A percentile compares a stretch with the other conserved stretches of the same genome.
phyloP scores from a whole-genome alignment of 53 echinoderm and acorn worm species.

The Echinometra lucunter region DNA sequence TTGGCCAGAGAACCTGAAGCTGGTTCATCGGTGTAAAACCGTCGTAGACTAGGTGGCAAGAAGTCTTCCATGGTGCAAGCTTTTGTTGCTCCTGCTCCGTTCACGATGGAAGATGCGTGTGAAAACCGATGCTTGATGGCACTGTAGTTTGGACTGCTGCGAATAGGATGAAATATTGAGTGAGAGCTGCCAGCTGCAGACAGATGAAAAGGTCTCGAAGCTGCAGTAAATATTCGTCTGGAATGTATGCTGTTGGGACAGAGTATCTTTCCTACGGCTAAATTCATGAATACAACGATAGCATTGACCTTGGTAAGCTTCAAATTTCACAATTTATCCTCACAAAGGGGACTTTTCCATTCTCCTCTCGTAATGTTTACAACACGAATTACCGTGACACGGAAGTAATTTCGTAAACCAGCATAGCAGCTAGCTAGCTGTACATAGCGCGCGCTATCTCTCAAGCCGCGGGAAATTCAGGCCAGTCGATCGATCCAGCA shows the following conservation, averaged over 20 bases:
- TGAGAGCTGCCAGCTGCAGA: background rate
- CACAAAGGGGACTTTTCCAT: background rate
- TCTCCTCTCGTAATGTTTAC: background rate
- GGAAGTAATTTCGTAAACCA: background rate
- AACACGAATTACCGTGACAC: background rate
- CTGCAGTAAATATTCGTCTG: background rate
- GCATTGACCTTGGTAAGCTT: background rate
- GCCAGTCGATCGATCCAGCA: too few species aligned
- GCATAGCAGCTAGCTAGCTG: too few species aligned
- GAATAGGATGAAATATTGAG: too few species aligned
- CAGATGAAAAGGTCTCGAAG: background rate
- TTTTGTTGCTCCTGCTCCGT: background rate
- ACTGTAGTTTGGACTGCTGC: background rate
- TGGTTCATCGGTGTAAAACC: slow-evolving; percentile 45
- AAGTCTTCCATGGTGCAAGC: slow-evolving; percentile 54
- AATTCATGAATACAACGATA: background rate
- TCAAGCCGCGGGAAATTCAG: background rate
- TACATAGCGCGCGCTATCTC: background rate
- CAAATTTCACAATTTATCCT: background rate
- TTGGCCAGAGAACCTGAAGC: slow-evolving; percentile 19
- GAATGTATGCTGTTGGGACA: background rate
- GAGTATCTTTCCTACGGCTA: background rate
- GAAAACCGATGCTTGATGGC: background rate
- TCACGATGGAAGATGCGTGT: background rate
- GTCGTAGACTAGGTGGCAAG: slow-evolving; percentile 31